phyloP scores from a whole-genome alignment of 2,113 vertebrate species.

The Mus spicilegus region DNA sequence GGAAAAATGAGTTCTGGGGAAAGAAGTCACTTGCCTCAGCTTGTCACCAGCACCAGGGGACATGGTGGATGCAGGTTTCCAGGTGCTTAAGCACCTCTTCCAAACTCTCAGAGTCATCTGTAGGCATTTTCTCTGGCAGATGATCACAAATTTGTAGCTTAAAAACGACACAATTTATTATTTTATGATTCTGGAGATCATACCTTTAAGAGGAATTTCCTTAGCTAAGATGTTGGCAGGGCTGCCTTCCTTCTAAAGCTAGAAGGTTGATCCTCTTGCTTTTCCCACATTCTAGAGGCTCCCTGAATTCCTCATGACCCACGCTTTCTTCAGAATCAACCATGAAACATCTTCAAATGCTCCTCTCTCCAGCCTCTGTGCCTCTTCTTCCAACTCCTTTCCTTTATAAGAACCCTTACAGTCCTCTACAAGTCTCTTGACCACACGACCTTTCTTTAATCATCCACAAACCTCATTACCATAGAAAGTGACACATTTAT shows the following conservation, averaged over 20 bases:
- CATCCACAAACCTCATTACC: neutral
- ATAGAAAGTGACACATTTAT: neutral
- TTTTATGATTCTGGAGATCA: neutral
- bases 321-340: neutral
- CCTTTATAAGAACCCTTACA: neutral
- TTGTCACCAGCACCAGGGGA: neutral
- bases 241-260: neutral
- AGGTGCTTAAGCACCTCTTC: neutral
- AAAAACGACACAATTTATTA: neutral
- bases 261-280: neutral
- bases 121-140: neutral
- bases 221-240: neutral
- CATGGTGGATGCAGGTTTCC: neutral
- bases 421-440: neutral
- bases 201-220: neutral
- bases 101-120: neutral
- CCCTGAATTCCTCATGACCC: neutral
- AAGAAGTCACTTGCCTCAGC: neutral
- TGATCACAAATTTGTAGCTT: neutral
- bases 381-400: neutral
- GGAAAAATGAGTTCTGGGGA: neutral
- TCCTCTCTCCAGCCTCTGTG: neutral
- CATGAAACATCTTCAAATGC: neutral
- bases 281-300: neutral
- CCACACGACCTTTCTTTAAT: neutral